Evolutionary conservation across 2,797 vertebrate genomes (phyloP).

Genomic region (Hipposideros larvatus): DNA sequence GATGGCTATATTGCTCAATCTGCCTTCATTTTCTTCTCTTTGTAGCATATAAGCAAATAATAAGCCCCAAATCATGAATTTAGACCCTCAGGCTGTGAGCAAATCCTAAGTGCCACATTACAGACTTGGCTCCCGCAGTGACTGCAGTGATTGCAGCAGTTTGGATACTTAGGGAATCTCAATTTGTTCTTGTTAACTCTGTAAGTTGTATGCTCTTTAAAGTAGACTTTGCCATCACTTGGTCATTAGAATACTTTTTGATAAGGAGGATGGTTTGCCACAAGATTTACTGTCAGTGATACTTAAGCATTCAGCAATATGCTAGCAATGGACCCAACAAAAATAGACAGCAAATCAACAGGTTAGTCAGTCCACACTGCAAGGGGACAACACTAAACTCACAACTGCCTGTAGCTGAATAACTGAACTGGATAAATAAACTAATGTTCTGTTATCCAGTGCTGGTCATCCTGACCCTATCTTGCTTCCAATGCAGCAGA

Average conservation of each 20-base stretch:
- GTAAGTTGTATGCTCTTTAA: slow-evolving; percentile 56
- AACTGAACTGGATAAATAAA: not conserved
- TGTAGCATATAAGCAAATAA: slow-evolving; percentile 70
- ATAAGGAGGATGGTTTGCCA: slow-evolving; percentile 43
- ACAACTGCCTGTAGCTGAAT: not conserved
- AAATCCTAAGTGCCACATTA: slow-evolving; percentile 65
- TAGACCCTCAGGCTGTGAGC: slow-evolving; percentile 43
- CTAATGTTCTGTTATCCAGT: not conserved
- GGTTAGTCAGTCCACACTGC: not conserved
- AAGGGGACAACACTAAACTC: not conserved
- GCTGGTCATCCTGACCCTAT: not conserved
- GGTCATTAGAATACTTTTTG: slow-evolving; percentile 65
- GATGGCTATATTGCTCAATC: slow-evolving; percentile 40
- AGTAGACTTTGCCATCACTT: slow-evolving; percentile 47
- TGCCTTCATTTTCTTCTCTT: slow-evolving; percentile 61
- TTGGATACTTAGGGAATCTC: slow-evolving; percentile 71
- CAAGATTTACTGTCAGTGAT: not conserved
- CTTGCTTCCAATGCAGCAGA: not conserved
- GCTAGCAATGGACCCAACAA: not conserved
- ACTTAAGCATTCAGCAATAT: slow-evolving; percentile 18
- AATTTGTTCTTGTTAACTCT: slow-evolving; percentile 60
- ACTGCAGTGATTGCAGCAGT: slow-evolving; percentile 58
- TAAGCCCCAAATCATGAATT: slow-evolving; percentile 64
- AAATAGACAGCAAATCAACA: slow-evolving; percentile 15
- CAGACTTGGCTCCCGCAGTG: not conserved